Base-by-base conservation (phyloP, 1,140 invertebrate genomes). In the Glossosoma conforme region DNA sequence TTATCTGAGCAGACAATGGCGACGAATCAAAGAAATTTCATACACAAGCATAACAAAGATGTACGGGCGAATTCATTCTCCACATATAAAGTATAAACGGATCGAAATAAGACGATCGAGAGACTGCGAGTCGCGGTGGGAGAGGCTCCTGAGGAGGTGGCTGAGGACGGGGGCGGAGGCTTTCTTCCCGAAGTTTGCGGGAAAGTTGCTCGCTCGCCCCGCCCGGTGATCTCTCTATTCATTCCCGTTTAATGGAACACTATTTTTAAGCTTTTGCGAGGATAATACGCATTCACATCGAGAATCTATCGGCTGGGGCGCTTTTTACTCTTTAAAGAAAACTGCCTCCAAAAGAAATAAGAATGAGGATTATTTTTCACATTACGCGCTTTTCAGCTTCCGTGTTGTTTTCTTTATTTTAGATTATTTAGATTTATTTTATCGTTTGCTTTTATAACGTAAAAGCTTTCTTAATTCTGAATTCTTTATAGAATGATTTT, bases 1-100 rank as follows among this genome's bases (percentile, higher is more conserved):
- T 72, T 70, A 70, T 70, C 68, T 64, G 62, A 45, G 45, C 61
- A 56, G 61, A 72, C 69, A 69, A 72, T 70, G 62, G 67, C 46
- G 57, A 60, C 63, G 65, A 72, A 70, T 72, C 69, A 69, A 70
- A 72, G 67, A 72, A 69, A 72, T 67, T 67, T 58, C 54, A 50
- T 50, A 58, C 47, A 50, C 51, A 53, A 33, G 37, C 51, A 40
- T 48, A 48, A 47, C 22, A 49, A 14, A 41, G 36, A 42, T 41
- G 35, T 44, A 28, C n/a, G 24, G 22, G 44, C 33, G 44, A 38
- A 38, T 47, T 20, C 44, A 22, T 25, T 38, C 33, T 36, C 14
- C 35, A 36, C 35, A 36, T 14, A 36, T 14, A 36, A 36, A 36
- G 14, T 17, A 17, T 15, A 15, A 36, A 17, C 35, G 14, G 18